A percentile compares a stretch with the other conserved stretches of the same genome.
Evolutionary conservation across 2,113 vertebrate species (phyloP).

Genomic region (Merops nubicus): DNA sequence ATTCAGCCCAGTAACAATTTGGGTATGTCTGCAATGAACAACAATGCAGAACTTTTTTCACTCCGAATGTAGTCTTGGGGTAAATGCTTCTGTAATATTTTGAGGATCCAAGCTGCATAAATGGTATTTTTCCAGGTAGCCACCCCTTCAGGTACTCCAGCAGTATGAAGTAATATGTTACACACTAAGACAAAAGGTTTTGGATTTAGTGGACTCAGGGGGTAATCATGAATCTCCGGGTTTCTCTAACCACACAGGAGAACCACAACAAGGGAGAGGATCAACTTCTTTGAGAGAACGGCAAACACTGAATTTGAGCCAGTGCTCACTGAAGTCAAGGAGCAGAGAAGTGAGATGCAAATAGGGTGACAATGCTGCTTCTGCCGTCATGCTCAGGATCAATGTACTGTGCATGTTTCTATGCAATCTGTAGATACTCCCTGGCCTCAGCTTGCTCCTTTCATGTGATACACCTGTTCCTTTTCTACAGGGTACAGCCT

Average conservation of each 20-base stretch:
- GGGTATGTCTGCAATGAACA: neutral
- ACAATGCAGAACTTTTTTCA: neutral
- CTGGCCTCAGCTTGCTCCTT: rapidly evolving
- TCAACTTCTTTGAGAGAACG: neutral
- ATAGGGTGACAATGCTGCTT: neutral
- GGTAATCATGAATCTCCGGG: neutral
- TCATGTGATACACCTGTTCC: neutral
- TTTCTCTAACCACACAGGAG: neutral
- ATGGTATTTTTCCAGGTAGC: neutral
- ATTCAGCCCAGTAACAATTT: neutral
- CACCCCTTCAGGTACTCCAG: neutral
- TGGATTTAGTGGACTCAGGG: neutral
- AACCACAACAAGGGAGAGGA: neutral
- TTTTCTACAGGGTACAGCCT: neutral
- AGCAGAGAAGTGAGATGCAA: neutral
- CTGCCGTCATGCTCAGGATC: rapidly evolving
- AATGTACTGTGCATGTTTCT: neutral
- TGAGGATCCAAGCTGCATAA: neutral
- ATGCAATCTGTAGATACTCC: rapidly evolving
- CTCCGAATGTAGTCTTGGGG: neutral
- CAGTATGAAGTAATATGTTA: neutral
- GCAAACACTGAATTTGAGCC: rapidly evolving
- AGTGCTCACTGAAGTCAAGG: neutral
- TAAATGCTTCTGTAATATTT: neutral
- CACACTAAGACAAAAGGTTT: neutral